Evolutionary conservation across 1,140 invertebrate species (phyloP).

Genomic region (Heterodera schachtii): DNA sequence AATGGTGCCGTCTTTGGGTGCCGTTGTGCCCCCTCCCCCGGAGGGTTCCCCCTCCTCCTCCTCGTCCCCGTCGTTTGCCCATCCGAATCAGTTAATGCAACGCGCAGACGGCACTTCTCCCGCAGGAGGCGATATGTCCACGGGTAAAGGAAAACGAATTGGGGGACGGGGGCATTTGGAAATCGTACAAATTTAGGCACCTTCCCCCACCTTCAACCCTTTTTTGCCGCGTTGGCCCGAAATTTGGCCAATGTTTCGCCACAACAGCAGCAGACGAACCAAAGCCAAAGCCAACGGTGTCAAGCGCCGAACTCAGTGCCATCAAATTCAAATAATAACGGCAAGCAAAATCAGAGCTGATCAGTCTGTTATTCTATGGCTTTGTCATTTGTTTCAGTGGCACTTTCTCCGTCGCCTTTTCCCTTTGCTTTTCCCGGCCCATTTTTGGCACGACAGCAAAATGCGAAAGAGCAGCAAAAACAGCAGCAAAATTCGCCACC

Average conservation of each 20-base stretch:
- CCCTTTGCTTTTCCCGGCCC: neutral
- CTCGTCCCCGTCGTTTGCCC: neutral
- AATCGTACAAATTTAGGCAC: neutral
- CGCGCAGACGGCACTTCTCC: conserved; percentile 2
- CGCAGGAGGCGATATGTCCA: neutral
- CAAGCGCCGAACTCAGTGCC: neutral
- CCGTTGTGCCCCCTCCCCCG: neutral
- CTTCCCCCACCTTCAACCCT: neutral
- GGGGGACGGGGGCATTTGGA: neutral
- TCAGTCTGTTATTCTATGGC: neutral
- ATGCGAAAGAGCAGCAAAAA: neutral
- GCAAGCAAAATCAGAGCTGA: neutral
- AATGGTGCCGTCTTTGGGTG: neutral
- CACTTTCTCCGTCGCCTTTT: neutral
- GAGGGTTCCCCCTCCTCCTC: neutral
- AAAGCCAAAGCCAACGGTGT: neutral
- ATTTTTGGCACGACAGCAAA: neutral
- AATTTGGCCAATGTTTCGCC: conserved; percentile 9
- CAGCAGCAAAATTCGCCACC: neutral
- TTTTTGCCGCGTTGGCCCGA: conserved; percentile 10
- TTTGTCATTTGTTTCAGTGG: neutral
- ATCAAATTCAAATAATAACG: neutral
- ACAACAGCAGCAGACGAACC: neutral
- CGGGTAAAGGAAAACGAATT: neutral
- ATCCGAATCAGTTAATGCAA: neutral